Percentiles rank a stretch among this genome's conserved stretches.
phyloP scores from a whole-genome alignment of 2,113 vertebrate species.

The Mormyrus lacerda region DNA sequence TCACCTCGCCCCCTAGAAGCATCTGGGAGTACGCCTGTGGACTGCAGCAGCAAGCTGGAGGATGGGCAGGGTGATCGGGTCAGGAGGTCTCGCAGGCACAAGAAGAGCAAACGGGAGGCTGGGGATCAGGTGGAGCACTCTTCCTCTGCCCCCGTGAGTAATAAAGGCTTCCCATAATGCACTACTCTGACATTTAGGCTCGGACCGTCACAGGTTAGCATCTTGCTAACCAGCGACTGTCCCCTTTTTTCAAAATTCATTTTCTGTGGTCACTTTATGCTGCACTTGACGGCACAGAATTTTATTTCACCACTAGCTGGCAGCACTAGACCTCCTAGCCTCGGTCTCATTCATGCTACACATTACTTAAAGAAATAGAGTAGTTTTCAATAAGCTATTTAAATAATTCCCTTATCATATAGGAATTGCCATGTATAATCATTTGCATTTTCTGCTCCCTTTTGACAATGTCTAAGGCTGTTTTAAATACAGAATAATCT shows the following conservation, averaged over 20 bases:
- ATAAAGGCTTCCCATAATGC: not conserved
- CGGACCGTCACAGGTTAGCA: not conserved
- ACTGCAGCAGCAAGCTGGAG: constrained; percentile 78
- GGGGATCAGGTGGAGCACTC: constrained; percentile 53
- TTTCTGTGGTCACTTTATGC: not conserved
- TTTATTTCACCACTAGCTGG: constrained; percentile 36
- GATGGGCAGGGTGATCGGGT: constrained; percentile 57
- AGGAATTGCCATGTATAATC: not conserved
- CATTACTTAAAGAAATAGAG: not conserved
- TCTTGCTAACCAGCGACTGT: not conserved
- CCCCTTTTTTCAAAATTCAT: not conserved
- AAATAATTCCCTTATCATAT: not conserved
- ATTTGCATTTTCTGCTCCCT: not conserved
- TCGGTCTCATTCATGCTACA: not conserved
- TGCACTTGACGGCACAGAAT: not conserved
- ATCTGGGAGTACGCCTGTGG: constrained; percentile 81
- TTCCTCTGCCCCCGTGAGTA: constrained; percentile 43
- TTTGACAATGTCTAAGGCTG: not conserved
- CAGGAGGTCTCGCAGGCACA: constrained; percentile 66
- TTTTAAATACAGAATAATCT: not conserved
- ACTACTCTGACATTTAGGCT: not conserved
- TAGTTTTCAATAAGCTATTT: not conserved
- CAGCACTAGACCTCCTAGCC: constrained; percentile 13
- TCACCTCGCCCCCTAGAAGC: constrained; percentile 34
- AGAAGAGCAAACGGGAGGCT: constrained; percentile 57